Evolutionary conservation across 2,797 vertebrate species (phyloP).

Genomic region (Scarus forsteni): DNA sequence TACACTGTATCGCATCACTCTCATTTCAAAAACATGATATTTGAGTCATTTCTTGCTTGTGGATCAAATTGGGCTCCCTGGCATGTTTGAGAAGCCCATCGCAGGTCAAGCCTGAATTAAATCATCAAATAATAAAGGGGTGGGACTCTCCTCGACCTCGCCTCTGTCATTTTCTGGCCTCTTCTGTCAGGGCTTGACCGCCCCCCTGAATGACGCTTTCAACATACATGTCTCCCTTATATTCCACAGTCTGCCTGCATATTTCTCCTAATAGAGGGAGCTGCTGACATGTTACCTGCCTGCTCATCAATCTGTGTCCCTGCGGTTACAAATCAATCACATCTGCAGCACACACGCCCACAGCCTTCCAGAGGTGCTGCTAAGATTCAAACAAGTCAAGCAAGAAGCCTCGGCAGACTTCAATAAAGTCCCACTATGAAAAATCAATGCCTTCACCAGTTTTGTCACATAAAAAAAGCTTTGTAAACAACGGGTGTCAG

Average conservation of each 20-base stretch:
- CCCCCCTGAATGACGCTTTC: slow-evolving; percentile 45
- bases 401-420: slow-evolving; percentile 5
- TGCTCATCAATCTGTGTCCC: slow-evolving; percentile 54
- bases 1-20: slow-evolving; percentile 22
- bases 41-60: slow-evolving; percentile 7
- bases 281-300: slow-evolving; percentile 32
- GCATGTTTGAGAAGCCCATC: slow-evolving; percentile 15
- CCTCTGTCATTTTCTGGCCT: slow-evolving; percentile 12
- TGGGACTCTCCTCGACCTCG: slow-evolving; percentile 20
- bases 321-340: slow-evolving; percentile 57
- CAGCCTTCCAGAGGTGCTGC: background rate
- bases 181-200: slow-evolving; percentile 38
- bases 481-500: slow-evolving; percentile 16
- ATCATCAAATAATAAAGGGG: slow-evolving; percentile 32
- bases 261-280: slow-evolving; percentile 23
- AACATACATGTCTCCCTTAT: slow-evolving; percentile 49
- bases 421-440: slow-evolving; percentile 22
- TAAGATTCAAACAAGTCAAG: slow-evolving; percentile 27
- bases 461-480: slow-evolving; percentile 22
- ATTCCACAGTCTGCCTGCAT: slow-evolving; percentile 30
- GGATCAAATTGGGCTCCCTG: slow-evolving; percentile 14
- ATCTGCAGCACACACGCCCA: slow-evolving; percentile 4
- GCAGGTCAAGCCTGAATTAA: slow-evolving; percentile 39
- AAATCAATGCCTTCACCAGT: slow-evolving; percentile 28
- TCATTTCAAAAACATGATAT: slow-evolving; percentile 27